Conservation (phyloP, 2,113 vertebrate species). For the Pampusana beccarii region DNA sequence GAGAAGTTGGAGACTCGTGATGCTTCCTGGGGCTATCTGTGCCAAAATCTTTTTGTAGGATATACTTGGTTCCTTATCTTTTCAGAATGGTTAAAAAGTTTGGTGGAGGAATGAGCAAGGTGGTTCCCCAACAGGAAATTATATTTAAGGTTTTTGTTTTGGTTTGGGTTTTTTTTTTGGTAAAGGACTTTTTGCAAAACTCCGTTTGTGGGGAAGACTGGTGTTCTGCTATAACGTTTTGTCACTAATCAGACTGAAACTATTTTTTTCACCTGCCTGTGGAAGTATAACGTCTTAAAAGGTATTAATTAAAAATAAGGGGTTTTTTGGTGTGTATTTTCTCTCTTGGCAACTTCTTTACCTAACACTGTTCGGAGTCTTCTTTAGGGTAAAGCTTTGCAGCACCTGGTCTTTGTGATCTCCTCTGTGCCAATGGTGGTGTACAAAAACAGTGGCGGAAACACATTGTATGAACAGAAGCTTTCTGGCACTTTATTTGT, state of each 20-base stretch:
- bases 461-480: not conserved
- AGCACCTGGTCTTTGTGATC: not conserved
- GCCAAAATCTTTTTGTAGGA: not conserved
- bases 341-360: not conserved
- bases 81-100: not conserved
- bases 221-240: not conserved
- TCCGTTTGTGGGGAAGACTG: not conserved
- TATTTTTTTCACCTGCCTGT: not conserved
- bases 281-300: not conserved
- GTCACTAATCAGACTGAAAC: slow-evolving; percentile 17
- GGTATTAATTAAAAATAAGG: not conserved
- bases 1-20: not conserved
- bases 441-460: not conserved
- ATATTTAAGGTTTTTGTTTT: not conserved
- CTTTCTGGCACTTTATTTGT: accelerated
- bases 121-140: not conserved
- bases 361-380: accelerated
- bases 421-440: not conserved
- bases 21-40: not conserved
- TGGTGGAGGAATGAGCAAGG: not conserved
- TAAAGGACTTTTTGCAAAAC: slow-evolving; percentile 31
- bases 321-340: accelerated
- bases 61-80: not conserved
- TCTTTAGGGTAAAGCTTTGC: not conserved
- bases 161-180: not conserved